Conservation (phyloP, 2,797 vertebrate species). For the Anabacerthia variegaticeps region DNA sequence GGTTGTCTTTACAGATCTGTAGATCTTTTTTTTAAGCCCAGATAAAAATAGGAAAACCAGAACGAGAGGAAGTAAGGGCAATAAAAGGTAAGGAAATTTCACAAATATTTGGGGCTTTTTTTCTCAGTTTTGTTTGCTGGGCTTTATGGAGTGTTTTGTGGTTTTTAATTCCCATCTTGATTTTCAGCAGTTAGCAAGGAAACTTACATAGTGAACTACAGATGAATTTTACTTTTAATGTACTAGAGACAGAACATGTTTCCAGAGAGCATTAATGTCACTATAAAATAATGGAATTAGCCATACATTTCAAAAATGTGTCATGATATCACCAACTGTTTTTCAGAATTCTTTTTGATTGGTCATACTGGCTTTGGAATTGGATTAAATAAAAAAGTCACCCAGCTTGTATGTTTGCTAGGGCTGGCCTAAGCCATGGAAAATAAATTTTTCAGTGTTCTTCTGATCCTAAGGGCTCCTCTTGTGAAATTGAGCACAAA, state of each 20-base stretch:
- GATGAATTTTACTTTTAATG: neutral
- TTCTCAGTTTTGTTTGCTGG: neutral
- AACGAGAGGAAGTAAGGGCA: neutral
- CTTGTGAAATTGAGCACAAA: neutral
- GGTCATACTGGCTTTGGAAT: neutral
- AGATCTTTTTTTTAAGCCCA: neutral
- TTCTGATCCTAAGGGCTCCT: neutral
- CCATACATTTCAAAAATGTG: neutral
- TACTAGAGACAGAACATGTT: neutral
- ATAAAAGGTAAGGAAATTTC: neutral
- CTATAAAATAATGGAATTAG: neutral
- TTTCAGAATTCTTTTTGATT: neutral
- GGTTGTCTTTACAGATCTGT: neutral
- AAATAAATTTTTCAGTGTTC: neutral
- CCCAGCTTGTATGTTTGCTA: neutral
- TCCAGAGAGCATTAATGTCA: neutral
- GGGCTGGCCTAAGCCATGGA: neutral
- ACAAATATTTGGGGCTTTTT: fast-evolving
- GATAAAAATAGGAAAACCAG: neutral
- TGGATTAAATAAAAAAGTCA: neutral
- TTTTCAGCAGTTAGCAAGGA: neutral
- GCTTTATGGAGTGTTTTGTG: neutral
- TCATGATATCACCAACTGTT: neutral
- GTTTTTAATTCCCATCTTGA: neutral
- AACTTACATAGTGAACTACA: neutral